phyloP scores from a whole-genome alignment of 2,888 invertebrate genomes.

The Ashinkailepas kermadecensis region DNA sequence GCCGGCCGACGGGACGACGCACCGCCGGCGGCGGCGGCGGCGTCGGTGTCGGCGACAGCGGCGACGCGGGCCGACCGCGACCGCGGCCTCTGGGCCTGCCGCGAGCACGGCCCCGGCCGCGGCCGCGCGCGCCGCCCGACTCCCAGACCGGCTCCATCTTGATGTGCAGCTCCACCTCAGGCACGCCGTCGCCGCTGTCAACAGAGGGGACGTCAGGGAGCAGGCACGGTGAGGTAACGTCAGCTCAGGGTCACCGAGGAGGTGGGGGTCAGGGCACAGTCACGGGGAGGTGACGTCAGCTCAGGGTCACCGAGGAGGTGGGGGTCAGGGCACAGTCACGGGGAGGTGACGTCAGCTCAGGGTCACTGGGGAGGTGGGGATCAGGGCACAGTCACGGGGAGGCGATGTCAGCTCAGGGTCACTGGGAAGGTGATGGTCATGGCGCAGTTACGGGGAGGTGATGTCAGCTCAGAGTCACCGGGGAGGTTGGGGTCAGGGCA shows the following conservation, averaged over 20 bases:
- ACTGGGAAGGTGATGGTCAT: too few relatives aligned
- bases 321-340: background rate
- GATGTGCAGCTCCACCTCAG: constrained; percentile 19
- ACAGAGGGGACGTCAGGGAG: background rate
- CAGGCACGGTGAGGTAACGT: background rate
- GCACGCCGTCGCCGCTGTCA: constrained; percentile 12
- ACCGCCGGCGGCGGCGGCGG: background rate
- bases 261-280: background rate
- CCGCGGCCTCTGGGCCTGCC: background rate
- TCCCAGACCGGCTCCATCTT: background rate
- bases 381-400: too few relatives aligned
- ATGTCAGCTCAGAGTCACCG: too few relatives aligned
- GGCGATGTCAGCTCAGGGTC: too few relatives aligned
- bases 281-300: background rate
- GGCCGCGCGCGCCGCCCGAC: background rate
- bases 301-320: too few relatives aligned
- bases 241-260: too few relatives aligned
- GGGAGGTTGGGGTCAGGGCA: too few relatives aligned
- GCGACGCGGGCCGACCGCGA: background rate
- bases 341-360: too few relatives aligned
- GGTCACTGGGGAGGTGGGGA: too few relatives aligned
- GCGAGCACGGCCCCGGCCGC: background rate
- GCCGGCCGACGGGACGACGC: background rate
- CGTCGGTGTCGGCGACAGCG: background rate
- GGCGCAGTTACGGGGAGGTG: too few relatives aligned